These are phyloP conservation scores for Tetramorium bicarinatum DNA, from an alignment of 2,888 invertebrate species.

Conservation along the genomic window DNA sequence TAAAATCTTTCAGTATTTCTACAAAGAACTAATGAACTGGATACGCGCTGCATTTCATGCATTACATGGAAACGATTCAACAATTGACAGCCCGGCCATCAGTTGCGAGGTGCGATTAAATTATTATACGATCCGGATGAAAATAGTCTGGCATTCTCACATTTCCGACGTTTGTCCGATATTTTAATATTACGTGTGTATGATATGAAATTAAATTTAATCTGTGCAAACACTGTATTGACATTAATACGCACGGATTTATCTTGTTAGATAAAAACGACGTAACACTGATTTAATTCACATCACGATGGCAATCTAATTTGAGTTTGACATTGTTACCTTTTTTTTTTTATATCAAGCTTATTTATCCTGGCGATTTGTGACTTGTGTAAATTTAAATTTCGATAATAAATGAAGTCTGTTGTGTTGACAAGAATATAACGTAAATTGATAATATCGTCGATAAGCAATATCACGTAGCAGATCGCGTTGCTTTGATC, in stretches of 20 bases:
- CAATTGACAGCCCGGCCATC: constrained; percentile 66
- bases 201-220: constrained; percentile 43
- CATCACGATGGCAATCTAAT: not conserved
- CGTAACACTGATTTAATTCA: constrained; percentile 12
- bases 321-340: not conserved
- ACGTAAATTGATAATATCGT: constrained; percentile 29
- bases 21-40: constrained; percentile 31
- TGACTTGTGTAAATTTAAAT: not conserved
- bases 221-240: constrained; percentile 12
- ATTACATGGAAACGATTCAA: constrained; percentile 35
- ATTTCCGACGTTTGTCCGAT: constrained; percentile 44
- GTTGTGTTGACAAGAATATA: constrained; percentile 15
- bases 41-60: constrained; percentile 5
- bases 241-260: constrained; percentile 34
- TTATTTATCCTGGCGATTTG: not conserved
- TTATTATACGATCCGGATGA: constrained; percentile 69
- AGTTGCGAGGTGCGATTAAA: constrained; percentile 63
- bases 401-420: not conserved
- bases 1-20: constrained; percentile 27
- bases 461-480: constrained; percentile 45
- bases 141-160: constrained; percentile 61
- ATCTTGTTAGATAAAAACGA: constrained; percentile 39
- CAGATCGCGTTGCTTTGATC: constrained; percentile 47
- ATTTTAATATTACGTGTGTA: constrained; percentile 30
- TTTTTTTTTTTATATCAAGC: not conserved